Conservation (phyloP, 2,888 invertebrate genomes). For the Choreutis nemorana region DNA sequence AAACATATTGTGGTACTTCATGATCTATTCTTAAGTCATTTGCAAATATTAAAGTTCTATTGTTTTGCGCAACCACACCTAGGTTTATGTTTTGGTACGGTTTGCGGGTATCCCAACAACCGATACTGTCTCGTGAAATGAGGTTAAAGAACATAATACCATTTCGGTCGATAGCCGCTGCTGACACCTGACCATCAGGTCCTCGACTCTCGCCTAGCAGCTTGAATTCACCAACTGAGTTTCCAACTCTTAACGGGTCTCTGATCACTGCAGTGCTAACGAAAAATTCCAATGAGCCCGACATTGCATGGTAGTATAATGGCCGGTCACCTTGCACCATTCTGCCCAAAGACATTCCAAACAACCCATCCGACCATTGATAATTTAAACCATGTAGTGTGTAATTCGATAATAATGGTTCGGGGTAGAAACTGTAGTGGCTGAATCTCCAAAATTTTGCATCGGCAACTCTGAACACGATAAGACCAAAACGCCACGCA, state of each 20-base stretch:
- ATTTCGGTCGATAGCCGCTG: constrained; percentile 75
- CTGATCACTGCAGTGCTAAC: constrained; percentile 75
- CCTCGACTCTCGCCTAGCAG: constrained; percentile 65
- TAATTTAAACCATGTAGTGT: constrained; percentile 78
- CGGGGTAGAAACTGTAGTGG: constrained; percentile 77
- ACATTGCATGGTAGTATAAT: constrained; percentile 84
- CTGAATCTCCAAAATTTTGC: constrained; percentile 70
- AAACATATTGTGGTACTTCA: constrained; percentile 72
- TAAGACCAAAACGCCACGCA: constrained; percentile 71
- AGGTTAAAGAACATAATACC: constrained; percentile 85
- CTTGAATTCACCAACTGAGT: constrained; percentile 43
- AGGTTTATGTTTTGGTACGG: constrained; percentile 73
- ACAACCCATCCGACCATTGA: constrained; percentile 84
- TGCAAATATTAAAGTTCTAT: constrained; percentile 75
- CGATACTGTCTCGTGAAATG: constrained; percentile 78
- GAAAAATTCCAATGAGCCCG: constrained; percentile 79
- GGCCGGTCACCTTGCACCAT: constrained; percentile 66
- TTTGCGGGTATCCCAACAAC: constrained; percentile 85
- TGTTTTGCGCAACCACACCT: constrained; percentile 69
- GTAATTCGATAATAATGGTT: constrained; percentile 77
- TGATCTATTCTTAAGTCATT: constrained; percentile 82
- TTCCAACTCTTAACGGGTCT: constrained; percentile 59
- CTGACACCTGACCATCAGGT: constrained; percentile 74
- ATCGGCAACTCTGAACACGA: constrained; percentile 69
- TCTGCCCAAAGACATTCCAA: constrained; percentile 76